Evolutionary conservation across 1,140 invertebrate genomes (phyloP), one percentile per base, ranked within the genome.

Genomic region (Sinonovacula constricta): DNA sequence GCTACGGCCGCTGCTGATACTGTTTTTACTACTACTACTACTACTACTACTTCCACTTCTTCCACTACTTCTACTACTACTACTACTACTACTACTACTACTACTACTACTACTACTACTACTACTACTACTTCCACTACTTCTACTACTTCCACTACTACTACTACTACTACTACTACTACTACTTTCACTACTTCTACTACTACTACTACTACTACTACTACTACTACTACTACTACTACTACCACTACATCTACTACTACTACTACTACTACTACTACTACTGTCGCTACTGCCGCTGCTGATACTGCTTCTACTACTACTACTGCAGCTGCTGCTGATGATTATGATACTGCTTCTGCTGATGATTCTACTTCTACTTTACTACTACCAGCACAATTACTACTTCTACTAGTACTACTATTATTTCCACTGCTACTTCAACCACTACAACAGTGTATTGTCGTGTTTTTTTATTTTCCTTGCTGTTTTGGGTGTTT

Each of bases 21-120:
- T 68, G 26, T n/a, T n/a, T n/a, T n/a, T n/a, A n/a, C n/a, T n/a
- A n/a, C n/a, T n/a, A n/a, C n/a, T n/a, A n/a, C n/a, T n/a, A n/a
- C n/a, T n/a, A n/a, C n/a, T n/a, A n/a, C n/a, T n/a, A n/a, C n/a
- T n/a, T n/a, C n/a, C n/a, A n/a, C n/a, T n/a, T n/a, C n/a, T n/a
- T n/a, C 66, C 30, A 30, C 66, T 68, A 51, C 10, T 1, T 1
- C 51, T 53, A 36, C 66, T 54, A 30, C 49, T 68, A 33, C 39
- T 65, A 33, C 62, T 36, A 33, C 62, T 65, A 36, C 7, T 65
- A 36, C 62, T 65, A 53, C 66, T 68, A 30, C 66, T 68, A 30
- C 66, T 54, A 39, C 62, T 65, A 34, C 33, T 3, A 65, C 31
- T 65, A 39, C 62, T 65, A 7, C 62, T 65, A 36, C 62, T 65